A percentile compares a stretch with the other conserved stretches of the same genome.
phyloP scores from a whole-genome alignment of 2,888 invertebrate genomes.

The Plebejus melissa region DNA sequence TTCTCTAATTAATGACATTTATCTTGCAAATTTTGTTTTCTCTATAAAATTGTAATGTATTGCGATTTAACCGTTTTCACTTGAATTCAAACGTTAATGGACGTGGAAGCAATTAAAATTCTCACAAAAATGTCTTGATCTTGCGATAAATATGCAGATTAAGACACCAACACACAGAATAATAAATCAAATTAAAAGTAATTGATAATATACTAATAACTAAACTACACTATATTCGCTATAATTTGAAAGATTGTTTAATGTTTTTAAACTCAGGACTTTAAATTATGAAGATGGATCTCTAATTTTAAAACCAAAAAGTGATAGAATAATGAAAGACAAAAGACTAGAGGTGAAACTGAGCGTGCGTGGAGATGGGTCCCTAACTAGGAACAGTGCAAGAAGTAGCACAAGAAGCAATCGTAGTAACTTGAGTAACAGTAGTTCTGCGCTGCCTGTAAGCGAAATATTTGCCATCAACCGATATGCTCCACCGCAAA shows the following conservation, averaged over 20 bases:
- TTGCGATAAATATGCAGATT: conserved; percentile 3
- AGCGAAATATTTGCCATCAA: conserved; percentile 71
- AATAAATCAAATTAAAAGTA: not conserved
- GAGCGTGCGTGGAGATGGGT: conserved; percentile 72
- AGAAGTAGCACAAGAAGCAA: conserved; percentile 68
- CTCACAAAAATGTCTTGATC: conserved; percentile 4
- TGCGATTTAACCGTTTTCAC: conserved; percentile 20
- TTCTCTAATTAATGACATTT: conserved; percentile 13
- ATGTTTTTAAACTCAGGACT: not conserved
- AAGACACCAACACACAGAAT: not conserved
- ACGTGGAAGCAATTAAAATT: conserved; percentile 22
- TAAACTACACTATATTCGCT: conserved; percentile 18
- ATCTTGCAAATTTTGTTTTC: conserved; percentile 18
- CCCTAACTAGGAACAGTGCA: conserved; percentile 60
- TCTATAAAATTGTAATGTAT: conserved; percentile 3
- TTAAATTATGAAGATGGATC: not conserved
- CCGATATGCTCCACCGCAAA: conserved; percentile 62
- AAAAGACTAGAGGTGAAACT: conserved; percentile 71
- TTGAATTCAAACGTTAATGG: conserved; percentile 12
- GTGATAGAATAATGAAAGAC: conserved; percentile 61
- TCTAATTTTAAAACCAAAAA: conserved; percentile 36
- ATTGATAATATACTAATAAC: conserved; percentile 36
- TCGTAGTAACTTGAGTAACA: conserved; percentile 58
- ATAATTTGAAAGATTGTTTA: not conserved
- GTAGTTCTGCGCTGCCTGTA: conserved; percentile 56